Base-by-base conservation (phyloP, 2,113 vertebrate species). In the Pseudopodoces humilis region DNA sequence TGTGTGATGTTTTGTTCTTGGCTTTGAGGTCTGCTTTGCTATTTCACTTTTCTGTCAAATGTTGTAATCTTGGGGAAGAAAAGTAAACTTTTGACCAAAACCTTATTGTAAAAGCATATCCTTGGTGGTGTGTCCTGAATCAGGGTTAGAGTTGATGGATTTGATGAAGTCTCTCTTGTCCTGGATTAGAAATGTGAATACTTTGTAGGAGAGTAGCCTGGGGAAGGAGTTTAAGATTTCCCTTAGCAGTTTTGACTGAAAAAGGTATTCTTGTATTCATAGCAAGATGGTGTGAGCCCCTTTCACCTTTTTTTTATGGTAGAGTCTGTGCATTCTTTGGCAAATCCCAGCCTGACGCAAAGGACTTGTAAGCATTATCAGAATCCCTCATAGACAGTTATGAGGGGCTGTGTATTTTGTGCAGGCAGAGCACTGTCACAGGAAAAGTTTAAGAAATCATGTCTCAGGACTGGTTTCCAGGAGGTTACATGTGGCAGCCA, bases 331-430 rank as follows among this genome's bases (percentile, higher is more conserved):
- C 2, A 0, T 27, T 88, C 6, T 28, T 67, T n/a, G 33, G 41
- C 2, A 1, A 47, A 65, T 82, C 18, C 31, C 2, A 6, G 24
- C 43, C 39, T 27, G 56, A 65, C 47, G 24, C 43, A 69, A 67
- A 70, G 47, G 24, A 22, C 50, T 31, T 28, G 6, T 33, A 47
- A 58, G 31, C 24, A 19, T 41, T 60, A 46, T 52, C 49, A 56
- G 46, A 27, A 15, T 25, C n/a, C 23, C 2, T 44, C 30, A 31
- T 0, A n/a, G 72, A 33, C 24, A 49, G 18, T 39, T 75, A 14
- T 22, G 22, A 44, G 21, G 27, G 9, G 31, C 16, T 0, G 0
- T 43, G 30, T 68, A 5, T 87, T 80, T 65, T 4, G 5, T 70
- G 43, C 18, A 86, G 59, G 39, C 35, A 58, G 37, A 82, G n/a